phyloP scores from a whole-genome alignment of 1,140 invertebrate genomes.

The Nautilus pompilius region DNA sequence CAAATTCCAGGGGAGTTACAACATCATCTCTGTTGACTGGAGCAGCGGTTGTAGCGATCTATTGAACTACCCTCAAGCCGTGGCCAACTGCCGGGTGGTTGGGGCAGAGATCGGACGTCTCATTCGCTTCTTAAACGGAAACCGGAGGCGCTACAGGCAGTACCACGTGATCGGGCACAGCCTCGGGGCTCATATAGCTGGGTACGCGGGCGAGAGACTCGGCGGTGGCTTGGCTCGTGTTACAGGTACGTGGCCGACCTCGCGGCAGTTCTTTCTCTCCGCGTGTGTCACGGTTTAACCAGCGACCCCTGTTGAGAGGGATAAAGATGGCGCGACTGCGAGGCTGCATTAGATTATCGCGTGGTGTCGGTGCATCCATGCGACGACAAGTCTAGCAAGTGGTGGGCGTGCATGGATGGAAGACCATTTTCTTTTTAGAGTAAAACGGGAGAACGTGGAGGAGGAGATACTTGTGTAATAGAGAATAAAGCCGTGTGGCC shows the following conservation, averaged over 20 bases:
- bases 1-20: too few relatives aligned
- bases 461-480: too few relatives aligned
- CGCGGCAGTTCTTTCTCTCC: neutral
- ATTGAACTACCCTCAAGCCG: constrained; percentile 90
- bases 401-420: too few relatives aligned
- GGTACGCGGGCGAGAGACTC: constrained; percentile 84
- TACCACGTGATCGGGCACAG: constrained; percentile 86
- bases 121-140: constrained; percentile 51
- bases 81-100: constrained; percentile 87
- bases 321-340: too few relatives aligned
- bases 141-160: neutral
- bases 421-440: too few relatives aligned
- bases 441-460: too few relatives aligned
- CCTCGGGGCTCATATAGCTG: constrained; percentile 82
- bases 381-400: too few relatives aligned
- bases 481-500: too few relatives aligned
- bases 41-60: constrained; percentile 81
- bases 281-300: too few relatives aligned
- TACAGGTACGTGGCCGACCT: constrained; percentile 53
- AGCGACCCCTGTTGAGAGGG: too few relatives aligned
- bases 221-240: constrained; percentile 76
- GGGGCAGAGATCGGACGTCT: constrained; percentile 85
- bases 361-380: too few relatives aligned
- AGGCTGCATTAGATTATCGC: too few relatives aligned
- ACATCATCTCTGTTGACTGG: constrained; percentile 93